Evolutionary conservation across 2,888 invertebrate species (phyloP), one percentile per base, ranked within the genome.

Genomic region (Tenthredo amoena): DNA sequence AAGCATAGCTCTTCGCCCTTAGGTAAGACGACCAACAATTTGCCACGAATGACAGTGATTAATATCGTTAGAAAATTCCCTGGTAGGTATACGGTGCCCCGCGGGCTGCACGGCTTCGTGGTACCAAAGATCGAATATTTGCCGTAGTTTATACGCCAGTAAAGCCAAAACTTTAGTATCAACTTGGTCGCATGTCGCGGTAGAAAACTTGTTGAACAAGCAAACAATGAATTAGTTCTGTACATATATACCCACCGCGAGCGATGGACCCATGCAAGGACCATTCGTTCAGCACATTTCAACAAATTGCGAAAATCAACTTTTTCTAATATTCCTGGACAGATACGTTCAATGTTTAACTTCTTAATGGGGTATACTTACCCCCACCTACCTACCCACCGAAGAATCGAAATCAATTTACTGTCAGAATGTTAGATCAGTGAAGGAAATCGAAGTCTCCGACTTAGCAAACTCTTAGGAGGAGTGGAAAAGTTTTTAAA

Each of bases 41-140:
- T 62, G 79, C 79, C 79, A 62, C 79, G 58, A 81, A 81, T 81
- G 79, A 81, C 79, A 81, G 79, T 81, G 79, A 81, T 81, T 81
- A 62, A 81, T 81, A 37, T 81, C 21, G 37, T 40, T 62, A 10
- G 58, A 62, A 81, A 81, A 81, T 81, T 81, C 18, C 62, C 62
- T 18, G 10, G 18, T 50, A 50, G 10, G 18, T 50, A 50, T 47
- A 15, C 15, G 2, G 5, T 43, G 50, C 15, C 18, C 15, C 18
- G 6, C 50, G 50, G 9, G 55, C 31, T 79, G 7, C 34, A 12
- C 9, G 1, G 21, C 12, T 15, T 21, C 79, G 21, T 4, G 58
- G 21, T 74, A 47, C 21, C 37, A 18, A 77, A 77, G 77, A 58
- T 81, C 79, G 79, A 62, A 62, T 81, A 81, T 81, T 81, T 55